Percentiles rank a stretch among this genome's conserved stretches.
phyloP scores from a whole-genome alignment of 2,113 vertebrate genomes.

The Bubalus kerabau region DNA sequence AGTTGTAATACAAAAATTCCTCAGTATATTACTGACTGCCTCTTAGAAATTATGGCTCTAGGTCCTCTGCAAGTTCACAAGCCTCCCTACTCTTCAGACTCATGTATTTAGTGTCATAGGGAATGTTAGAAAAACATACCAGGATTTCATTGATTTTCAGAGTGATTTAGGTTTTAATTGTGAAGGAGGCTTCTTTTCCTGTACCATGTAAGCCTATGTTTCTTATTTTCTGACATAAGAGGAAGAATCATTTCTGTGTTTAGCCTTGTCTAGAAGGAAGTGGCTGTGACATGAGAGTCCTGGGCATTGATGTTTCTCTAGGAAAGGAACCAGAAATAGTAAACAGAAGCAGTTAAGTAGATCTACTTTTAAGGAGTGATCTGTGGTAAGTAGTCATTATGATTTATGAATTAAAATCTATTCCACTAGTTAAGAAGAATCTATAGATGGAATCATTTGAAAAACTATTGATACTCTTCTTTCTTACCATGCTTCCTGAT shows the following conservation, averaged over 20 bases:
- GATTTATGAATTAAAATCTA: not conserved
- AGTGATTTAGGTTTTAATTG: not conserved
- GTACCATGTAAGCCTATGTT: not conserved
- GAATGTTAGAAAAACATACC: not conserved
- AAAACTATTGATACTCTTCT: not conserved
- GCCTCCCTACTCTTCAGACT: not conserved
- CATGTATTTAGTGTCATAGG: not conserved
- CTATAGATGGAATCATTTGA: not conserved
- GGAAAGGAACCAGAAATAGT: constrained; percentile 37
- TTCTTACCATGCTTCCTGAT: not conserved
- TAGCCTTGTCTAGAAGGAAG: constrained; percentile 5
- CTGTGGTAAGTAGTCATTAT: not conserved
- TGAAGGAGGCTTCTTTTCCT: not conserved
- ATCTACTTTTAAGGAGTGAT: constrained; percentile 41
- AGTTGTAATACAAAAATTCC: not conserved
- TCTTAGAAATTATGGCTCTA: not conserved
- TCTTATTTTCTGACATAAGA: not conserved
- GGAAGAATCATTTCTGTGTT: not conserved
- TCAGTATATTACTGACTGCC: not conserved
- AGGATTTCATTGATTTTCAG: not conserved
- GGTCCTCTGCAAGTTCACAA: not conserved
- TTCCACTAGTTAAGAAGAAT: not conserved
- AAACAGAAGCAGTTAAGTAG: not conserved
- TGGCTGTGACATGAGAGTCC: not conserved
- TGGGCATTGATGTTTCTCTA: not conserved